phyloP scores from a whole-genome alignment of 2,888 invertebrate species.

The Caenorhabditis wallacei region DNA sequence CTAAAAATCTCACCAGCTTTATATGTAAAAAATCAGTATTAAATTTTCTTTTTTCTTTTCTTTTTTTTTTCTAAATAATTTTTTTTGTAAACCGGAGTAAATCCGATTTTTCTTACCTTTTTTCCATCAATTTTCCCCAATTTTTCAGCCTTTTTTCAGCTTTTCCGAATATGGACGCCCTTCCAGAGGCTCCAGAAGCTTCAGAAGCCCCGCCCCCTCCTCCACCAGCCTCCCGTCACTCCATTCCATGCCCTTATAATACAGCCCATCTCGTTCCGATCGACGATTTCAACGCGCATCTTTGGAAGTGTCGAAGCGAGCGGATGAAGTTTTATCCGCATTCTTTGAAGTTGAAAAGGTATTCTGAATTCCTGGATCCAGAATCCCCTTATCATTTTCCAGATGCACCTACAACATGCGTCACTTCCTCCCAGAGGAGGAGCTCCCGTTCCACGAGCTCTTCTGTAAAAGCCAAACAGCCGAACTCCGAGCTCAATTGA shows the following conservation, averaged over 20 bases:
- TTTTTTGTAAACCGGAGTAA: too few relatives aligned
- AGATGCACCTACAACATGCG: slow-evolving; percentile 27
- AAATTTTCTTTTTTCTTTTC: too few relatives aligned
- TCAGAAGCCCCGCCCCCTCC: not conserved
- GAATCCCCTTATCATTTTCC: slow-evolving; percentile 2
- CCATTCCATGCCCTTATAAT: slow-evolving; percentile 33
- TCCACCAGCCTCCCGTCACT: not conserved
- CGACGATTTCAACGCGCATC: slow-evolving; percentile 34
- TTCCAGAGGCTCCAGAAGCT: not conserved
- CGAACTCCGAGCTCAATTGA: not conserved
- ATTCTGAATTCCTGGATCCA: not conserved
- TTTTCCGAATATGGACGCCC: not conserved
- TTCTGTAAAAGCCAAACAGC: slow-evolving; percentile 19
- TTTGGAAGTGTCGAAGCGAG: slow-evolving; percentile 36
- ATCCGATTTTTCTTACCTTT: too few relatives aligned
- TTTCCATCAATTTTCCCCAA: too few relatives aligned
- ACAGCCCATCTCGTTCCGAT: slow-evolving; percentile 18
- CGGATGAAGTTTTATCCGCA: slow-evolving; percentile 39
- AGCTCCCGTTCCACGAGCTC: slow-evolving; percentile 29
- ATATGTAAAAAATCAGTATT: too few relatives aligned
- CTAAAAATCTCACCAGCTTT: too few relatives aligned
- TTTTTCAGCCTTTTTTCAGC: too few relatives aligned
- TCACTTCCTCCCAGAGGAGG: slow-evolving; percentile 40
- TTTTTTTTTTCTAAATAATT: too few relatives aligned
- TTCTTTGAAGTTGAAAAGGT: slow-evolving; percentile 33